Evolutionary conservation across 2,797 vertebrate genomes (phyloP).

Genomic region (Tragopan temminckii): DNA sequence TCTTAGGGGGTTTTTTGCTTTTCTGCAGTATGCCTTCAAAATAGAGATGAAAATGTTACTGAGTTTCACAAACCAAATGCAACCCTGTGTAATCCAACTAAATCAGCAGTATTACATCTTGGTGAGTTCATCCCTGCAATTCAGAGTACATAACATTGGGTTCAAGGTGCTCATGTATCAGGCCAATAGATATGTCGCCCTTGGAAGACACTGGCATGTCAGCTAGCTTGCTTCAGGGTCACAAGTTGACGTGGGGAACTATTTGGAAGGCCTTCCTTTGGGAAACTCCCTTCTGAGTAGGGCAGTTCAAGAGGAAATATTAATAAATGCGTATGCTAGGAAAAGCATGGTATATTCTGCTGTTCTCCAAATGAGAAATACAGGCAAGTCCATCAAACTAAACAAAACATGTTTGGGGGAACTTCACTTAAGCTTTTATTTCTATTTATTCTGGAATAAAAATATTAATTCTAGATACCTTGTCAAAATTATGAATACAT

Average conservation of each 20-base stretch:
- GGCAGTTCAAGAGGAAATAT: not conserved
- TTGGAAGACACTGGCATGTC: conserved; percentile 15
- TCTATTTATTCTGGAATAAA: not conserved
- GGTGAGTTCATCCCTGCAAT: conserved; percentile 27
- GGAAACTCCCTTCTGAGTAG: conserved; percentile 30
- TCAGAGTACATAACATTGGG: conserved; percentile 28
- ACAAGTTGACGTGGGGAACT: not conserved
- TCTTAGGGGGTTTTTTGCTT: not conserved
- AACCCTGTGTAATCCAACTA: not conserved
- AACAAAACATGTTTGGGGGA: not conserved
- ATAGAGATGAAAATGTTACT: conserved; percentile 5
- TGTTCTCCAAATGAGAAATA: not conserved
- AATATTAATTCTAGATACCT: not conserved
- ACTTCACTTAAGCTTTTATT: not conserved
- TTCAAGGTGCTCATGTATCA: conserved; percentile 66
- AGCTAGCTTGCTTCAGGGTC: conserved; percentile 42
- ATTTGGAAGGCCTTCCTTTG: conserved; percentile 22
- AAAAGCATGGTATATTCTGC: not conserved
- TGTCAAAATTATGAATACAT: not conserved
- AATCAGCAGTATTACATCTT: conserved; percentile 56
- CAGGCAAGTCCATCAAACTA: not conserved
- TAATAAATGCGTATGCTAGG: not conserved
- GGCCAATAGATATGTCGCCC: conserved; percentile 39
- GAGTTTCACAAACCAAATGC: not conserved
- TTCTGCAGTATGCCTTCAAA: not conserved